phyloP scores from a whole-genome alignment of 2,888 invertebrate genomes.

The Oasisia sp. region DNA sequence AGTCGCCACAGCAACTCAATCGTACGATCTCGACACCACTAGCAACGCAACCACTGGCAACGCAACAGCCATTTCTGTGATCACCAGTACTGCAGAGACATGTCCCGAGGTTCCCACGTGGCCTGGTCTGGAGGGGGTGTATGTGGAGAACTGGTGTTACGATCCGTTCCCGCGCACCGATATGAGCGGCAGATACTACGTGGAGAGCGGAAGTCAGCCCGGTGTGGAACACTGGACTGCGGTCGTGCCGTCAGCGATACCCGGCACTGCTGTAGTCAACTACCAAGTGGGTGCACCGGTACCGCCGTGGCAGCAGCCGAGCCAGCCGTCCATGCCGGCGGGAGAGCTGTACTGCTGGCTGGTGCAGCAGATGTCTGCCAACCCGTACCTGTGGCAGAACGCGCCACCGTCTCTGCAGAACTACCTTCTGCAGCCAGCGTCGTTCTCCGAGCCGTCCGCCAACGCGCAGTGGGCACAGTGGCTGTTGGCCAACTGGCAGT shows the following conservation, averaged over 20 bases:
- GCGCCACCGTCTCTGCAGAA: neutral
- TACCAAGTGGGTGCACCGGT: neutral
- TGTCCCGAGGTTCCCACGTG: neutral
- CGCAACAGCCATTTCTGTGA: neutral
- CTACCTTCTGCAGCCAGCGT: neutral
- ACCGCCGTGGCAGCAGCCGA: neutral
- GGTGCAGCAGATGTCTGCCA: neutral
- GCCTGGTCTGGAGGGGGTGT: neutral
- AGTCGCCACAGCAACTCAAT: no score
- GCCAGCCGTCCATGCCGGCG: neutral
- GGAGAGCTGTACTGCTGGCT: conserved; percentile 10
- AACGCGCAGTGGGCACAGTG: neutral
- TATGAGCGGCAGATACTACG: neutral
- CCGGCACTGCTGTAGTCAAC: neutral
- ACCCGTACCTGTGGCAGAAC: neutral
- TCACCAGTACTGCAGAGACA: neutral
- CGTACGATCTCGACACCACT: no score
- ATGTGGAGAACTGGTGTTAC: neutral
- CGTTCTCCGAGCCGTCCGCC: neutral
- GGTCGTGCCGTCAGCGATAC: neutral
- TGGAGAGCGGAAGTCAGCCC: neutral
- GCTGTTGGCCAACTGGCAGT: neutral
- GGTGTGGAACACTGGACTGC: neutral
- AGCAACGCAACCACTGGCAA: no score
- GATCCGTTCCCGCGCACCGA: neutral